Percentiles rank a stretch among this genome's conserved stretches.
phyloP scores from a whole-genome alignment of 2,113 vertebrate genomes.

The Nymphicus hollandicus region DNA sequence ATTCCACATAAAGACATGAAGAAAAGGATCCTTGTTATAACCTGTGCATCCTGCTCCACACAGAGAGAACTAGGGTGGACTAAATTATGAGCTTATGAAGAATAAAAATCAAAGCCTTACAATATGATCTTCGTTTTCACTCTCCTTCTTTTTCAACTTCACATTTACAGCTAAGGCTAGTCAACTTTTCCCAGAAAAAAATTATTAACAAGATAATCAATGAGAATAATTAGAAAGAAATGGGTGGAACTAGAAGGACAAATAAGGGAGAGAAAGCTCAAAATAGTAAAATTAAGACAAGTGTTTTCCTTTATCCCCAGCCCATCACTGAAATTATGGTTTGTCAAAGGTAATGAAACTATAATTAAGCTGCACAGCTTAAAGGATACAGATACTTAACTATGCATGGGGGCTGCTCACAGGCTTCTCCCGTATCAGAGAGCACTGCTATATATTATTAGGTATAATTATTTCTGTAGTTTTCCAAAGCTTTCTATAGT shows the following conservation, averaged over 20 bases:
- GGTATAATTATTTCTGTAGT: not conserved
- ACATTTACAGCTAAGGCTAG: not conserved
- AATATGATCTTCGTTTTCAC: not conserved
- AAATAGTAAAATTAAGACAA: constrained; percentile 38
- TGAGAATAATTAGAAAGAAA: not conserved
- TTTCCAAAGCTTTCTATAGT: not conserved
- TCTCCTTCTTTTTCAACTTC: not conserved
- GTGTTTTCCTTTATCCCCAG: not conserved
- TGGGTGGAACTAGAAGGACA: not conserved
- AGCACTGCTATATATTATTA: not conserved
- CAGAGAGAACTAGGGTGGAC: not conserved
- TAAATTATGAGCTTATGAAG: not conserved
- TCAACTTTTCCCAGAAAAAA: not conserved
- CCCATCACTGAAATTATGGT: constrained; percentile 38
- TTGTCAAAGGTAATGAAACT: constrained; percentile 46
- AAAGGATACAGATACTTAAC: constrained; percentile 40
- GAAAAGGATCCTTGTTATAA: constrained; percentile 48
- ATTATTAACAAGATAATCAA: not conserved
- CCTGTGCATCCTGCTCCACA: not conserved
- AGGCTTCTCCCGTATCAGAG: not conserved
- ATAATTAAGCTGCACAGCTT: constrained; percentile 35
- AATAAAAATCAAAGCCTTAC: not conserved
- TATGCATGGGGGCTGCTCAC: not conserved
- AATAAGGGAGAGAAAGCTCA: constrained; percentile 8
- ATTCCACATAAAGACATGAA: constrained; percentile 39